Evolutionary conservation across 2,113 vertebrate species (phyloP), one percentile per base, ranked within the genome.

Genomic region (Fregata magnificens): DNA sequence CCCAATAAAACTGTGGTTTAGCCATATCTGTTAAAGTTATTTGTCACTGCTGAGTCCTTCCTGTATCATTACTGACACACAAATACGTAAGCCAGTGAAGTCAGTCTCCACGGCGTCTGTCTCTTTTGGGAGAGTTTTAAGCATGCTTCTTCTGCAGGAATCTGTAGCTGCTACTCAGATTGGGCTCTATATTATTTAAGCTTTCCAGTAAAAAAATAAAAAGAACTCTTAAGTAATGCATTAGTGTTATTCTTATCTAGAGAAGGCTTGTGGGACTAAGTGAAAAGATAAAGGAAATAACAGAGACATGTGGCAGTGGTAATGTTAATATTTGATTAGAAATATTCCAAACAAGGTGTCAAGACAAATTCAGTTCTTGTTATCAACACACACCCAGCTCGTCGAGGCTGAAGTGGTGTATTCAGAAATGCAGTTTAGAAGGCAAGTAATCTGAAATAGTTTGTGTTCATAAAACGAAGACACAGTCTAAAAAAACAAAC

Each of bases 311-410:
- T 88, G 73, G 74, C 53, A 87, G 53, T 82, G 81, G 65, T 93
- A 95, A 95, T 88, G 87, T 97, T 95, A 97, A 97, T 97, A 96
- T 97, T 97, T 97, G 95, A 96, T 97, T 97, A 96, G 89, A 96
- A 94, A 95, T 96, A 95, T 86, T 96, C 92, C 93, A 97, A 93
- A 92, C 89, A 97, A 94, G 90, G 95, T 92, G 93, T 97, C 96
- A 96, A 74, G 96, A 95, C 92, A 94, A 81, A 97, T 97, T 93
- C 93, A 59, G 71, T 40, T 92, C 97, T 81, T 93, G 76, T 88
- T 95, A 86, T 78, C 88, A 90, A 31, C 88, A 86, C 63, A 72
- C 44, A 83, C 42, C 6, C 82, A 86, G 88, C 59, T 90, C 8
- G 0, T 36, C 1, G 3, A 92, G 88, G 88, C 42, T 73, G 66